phyloP scores from a whole-genome alignment of 2,113 vertebrate genomes.

The Alces alces region DNA sequence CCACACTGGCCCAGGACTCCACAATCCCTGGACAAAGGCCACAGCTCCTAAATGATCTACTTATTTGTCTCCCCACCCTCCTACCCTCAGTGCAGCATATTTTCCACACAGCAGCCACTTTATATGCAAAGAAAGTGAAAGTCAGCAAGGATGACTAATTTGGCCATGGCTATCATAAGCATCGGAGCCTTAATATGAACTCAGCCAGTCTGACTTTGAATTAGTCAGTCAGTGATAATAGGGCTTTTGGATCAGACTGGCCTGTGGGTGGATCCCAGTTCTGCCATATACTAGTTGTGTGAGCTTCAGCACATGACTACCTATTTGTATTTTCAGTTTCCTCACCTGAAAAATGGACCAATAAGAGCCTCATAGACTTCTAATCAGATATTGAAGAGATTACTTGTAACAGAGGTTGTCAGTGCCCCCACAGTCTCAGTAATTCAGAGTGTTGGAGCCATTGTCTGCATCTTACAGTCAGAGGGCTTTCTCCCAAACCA shows the following conservation, averaged over 20 bases:
- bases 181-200: background rate
- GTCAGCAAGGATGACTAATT: background rate
- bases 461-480: background rate
- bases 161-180: background rate
- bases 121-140: background rate
- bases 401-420: background rate
- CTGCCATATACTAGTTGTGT: background rate
- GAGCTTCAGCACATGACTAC: background rate
- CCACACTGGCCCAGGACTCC: background rate
- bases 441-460: background rate
- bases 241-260: background rate
- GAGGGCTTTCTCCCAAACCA: background rate
- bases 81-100: background rate
- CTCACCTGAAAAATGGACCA: background rate
- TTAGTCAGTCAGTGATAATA: background rate
- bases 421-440: background rate
- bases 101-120: background rate
- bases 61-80: background rate
- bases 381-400: background rate
- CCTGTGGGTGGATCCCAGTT: background rate
- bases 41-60: background rate
- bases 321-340: background rate
- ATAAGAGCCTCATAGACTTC: background rate
- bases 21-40: background rate
- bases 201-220: background rate